These are phyloP conservation scores for Monodelphis domestica DNA, from an alignment of 2,797 vertebrate species.

Conservation along the genomic window DNA sequence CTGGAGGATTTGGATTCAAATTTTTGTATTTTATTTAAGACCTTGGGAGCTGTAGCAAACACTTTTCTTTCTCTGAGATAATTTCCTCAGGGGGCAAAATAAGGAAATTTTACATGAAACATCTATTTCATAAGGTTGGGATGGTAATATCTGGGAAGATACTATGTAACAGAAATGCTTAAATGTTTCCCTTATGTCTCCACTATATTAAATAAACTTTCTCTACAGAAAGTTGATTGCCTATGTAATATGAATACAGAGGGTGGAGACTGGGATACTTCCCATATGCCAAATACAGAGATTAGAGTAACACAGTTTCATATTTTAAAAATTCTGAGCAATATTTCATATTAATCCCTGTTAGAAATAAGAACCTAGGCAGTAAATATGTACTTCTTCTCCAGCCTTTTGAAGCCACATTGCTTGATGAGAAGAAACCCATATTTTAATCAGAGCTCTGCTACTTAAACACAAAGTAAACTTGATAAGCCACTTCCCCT, in stretches of 20 bases:
- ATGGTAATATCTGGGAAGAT: neutral
- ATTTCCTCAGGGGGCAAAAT: neutral
- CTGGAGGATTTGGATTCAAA: neutral
- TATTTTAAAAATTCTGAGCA: neutral
- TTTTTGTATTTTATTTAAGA: neutral
- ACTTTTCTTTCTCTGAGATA: neutral
- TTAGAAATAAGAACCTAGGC: neutral
- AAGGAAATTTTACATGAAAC: neutral
- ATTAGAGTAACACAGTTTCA: neutral
- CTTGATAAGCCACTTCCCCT: neutral
- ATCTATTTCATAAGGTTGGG: neutral
- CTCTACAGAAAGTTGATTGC: neutral
- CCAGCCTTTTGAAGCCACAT: neutral
- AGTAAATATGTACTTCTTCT: neutral
- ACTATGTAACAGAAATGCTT: neutral
- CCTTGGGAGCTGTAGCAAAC: neutral
- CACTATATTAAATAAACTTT: neutral
- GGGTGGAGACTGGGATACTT: neutral
- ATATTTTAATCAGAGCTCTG: neutral
- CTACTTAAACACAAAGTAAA: neutral
- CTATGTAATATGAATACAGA: neutral
- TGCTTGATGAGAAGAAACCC: neutral
- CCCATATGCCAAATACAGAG: neutral
- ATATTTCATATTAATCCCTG: neutral
- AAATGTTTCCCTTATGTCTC: neutral